Evolutionary conservation across 2,888 invertebrate genomes (phyloP).

Genomic region (Acrobasis consociella): DNA sequence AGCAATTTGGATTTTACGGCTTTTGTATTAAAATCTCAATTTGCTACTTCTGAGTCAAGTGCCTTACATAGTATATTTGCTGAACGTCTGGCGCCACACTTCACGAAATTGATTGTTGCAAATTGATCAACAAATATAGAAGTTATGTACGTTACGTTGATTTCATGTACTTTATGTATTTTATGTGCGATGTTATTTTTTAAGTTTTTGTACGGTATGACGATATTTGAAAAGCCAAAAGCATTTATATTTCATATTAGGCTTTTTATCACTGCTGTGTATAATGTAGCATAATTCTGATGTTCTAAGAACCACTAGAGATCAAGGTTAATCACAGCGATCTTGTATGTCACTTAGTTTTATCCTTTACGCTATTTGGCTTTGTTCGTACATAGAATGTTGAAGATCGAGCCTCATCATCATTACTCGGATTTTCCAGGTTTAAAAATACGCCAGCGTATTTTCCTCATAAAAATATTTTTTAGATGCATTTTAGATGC

Average conservation of each 20-base stretch:
- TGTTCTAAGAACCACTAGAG: conserved; percentile 45
- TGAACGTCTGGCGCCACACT: conserved; percentile 33
- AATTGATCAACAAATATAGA: neutral
- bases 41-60: conserved; percentile 9
- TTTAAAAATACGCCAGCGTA: neutral
- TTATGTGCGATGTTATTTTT: neutral
- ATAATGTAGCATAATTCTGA: conserved; percentile 25
- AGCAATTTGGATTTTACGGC: neutral
- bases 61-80: conserved; percentile 6
- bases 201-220: neutral
- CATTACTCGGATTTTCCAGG: neutral
- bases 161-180: neutral
- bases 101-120: conserved; percentile 43
- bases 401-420: neutral
- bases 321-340: conserved; percentile 33
- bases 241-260: neutral
- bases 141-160: neutral
- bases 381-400: neutral
- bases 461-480: neutral
- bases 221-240: neutral
- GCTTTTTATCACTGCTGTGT: neutral
- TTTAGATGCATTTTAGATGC: too few relatives aligned
- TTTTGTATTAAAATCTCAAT: conserved; percentile 5
- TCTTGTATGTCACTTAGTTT: conserved; percentile 27
- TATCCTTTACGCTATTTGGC: neutral